These are phyloP conservation scores for Gibbula magus DNA, from an alignment of 2,888 invertebrate species.

Conservation along the genomic window DNA sequence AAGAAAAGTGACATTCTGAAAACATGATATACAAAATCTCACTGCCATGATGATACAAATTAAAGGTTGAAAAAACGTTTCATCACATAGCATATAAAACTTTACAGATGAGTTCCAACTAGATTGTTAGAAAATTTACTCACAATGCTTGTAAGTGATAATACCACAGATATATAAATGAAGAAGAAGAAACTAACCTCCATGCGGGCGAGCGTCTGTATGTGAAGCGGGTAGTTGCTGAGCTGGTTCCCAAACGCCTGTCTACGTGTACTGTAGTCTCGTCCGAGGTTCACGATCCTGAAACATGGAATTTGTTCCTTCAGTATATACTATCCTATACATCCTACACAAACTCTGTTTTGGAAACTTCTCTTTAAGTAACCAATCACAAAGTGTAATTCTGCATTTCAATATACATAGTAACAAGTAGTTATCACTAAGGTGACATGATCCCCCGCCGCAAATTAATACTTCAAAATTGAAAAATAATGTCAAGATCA, in stretches of 20 bases:
- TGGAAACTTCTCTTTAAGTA: background rate
- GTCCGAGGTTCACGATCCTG: constrained; percentile 77
- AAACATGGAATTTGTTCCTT: constrained; percentile 27
- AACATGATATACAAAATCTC: too few relatives aligned
- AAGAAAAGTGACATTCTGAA: too few relatives aligned
- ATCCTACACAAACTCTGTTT: background rate
- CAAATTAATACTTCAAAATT: too few relatives aligned
- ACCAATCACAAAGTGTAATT: too few relatives aligned
- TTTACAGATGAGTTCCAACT: too few relatives aligned
- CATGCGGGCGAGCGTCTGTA: constrained; percentile 77
- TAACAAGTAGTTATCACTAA: background rate
- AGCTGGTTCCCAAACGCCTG: constrained; percentile 77
- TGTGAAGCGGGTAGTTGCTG: constrained; percentile 77
- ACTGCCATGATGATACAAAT: too few relatives aligned
- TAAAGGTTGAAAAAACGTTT: too few relatives aligned
- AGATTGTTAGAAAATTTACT: too few relatives aligned
- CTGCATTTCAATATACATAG: too few relatives aligned
- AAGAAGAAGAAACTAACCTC: constrained; percentile 75
- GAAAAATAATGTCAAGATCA: too few relatives aligned
- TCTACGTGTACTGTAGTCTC: constrained; percentile 77
- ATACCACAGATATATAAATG: background rate
- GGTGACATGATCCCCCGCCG: too few relatives aligned
- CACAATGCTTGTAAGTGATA: background rate
- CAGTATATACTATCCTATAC: background rate
- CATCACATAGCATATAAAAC: too few relatives aligned